Evolutionary conservation across 1,140 invertebrate species (phyloP).

Genomic region (Pararge aegeria): DNA sequence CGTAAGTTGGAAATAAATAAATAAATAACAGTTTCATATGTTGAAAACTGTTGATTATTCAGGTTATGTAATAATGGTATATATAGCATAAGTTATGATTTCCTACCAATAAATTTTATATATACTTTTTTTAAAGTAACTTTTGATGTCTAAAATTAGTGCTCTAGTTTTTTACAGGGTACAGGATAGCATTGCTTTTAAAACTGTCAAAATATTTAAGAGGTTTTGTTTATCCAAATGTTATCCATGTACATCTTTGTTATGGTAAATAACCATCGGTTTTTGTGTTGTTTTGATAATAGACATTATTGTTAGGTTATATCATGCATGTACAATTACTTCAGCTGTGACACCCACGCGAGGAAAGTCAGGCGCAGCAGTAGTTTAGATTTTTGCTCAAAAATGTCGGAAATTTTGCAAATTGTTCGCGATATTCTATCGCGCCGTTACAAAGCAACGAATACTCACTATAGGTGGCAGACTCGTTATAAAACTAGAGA

Average conservation of each 20-base stretch:
- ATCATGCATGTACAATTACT: conserved; percentile 12
- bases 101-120: too few species aligned
- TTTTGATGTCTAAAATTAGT: too few species aligned
- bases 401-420: conserved; percentile 1
- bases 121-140: too few species aligned
- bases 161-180: too few species aligned
- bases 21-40: too few species aligned
- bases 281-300: neutral
- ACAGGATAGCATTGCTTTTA: too few species aligned
- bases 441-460: conserved; percentile 1
- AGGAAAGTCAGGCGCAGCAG: conserved; percentile 20
- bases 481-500: conserved; percentile 78
- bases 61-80: too few species aligned
- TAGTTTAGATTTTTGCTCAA: conserved; percentile 18
- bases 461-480: conserved; percentile 77
- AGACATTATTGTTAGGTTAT: neutral
- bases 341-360: conserved; percentile 29
- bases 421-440: neutral
- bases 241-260: neutral
- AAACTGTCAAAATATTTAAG: neutral
- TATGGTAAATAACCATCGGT: neutral
- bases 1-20: too few species aligned
- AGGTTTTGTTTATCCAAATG: too few species aligned
- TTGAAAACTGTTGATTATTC: too few species aligned
- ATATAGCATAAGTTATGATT: too few species aligned